Evolutionary conservation across 2,888 invertebrate genomes (phyloP), one percentile per base, ranked within the genome.

Genomic region (Rotaria macrura): DNA sequence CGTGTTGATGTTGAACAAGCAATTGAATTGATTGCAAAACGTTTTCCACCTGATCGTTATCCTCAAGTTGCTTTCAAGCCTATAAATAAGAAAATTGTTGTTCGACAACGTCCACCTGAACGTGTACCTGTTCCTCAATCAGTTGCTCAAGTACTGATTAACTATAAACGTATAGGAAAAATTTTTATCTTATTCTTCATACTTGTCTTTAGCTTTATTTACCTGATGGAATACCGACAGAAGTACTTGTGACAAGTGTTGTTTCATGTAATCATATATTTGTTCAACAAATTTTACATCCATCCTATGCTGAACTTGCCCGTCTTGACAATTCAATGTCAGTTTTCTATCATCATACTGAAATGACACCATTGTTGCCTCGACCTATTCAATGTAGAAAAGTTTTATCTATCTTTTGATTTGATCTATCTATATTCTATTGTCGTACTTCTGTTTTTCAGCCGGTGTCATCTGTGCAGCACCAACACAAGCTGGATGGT

Each of bases 211-310:
- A 95, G 94, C 93, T 97, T 89, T 94, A 94, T 91, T 92, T 98
- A 88, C 94, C 97, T 89, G 95, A 95, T 91, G 95, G 95, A 84
- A 94, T 97, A 85, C 95, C 95, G 90, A 95, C 96, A 89, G 97
- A 98, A 92, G 95, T 96, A 47, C 93, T 94, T 87, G 93, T 98
- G 89, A 95, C 95, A 89, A 94, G 95, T 89, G 93, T 96, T 89
- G 94, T 95, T 87, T 93, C 94, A 87, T 95, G 96, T 85, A 94
- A 94, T 79, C 96, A 96, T 91, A 93, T 98, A 90, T 98, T 97
- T 92, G 93, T 99, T 87, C 97, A 97, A 91, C 95, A 96, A 91
- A 96, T 96, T 6, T 94, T 95, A 87, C 97, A 98, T 92, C 97
- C 97, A 12, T 94, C 96, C 83, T 96, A 94, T 92, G 94, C 95